Conservation (phyloP, 2,888 invertebrate species). For the Sphaeridia pumilis region DNA sequence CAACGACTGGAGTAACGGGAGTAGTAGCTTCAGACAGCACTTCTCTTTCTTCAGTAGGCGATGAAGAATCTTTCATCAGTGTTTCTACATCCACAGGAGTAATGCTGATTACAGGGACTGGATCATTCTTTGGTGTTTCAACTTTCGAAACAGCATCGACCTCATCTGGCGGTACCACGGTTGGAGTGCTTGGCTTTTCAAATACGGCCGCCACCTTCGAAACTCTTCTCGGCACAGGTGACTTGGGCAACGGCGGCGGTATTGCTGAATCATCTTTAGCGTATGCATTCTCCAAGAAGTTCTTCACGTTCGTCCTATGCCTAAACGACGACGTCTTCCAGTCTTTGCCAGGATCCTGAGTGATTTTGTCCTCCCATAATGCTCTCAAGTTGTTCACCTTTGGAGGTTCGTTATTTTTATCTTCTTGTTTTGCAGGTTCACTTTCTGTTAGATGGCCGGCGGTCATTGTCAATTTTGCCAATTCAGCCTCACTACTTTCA, state of each 20-base stretch:
- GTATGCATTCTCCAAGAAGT: background rate
- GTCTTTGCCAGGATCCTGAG: background rate
- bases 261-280: no score
- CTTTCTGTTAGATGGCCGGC: background rate
- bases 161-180: no score
- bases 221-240: no score
- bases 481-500: background rate
- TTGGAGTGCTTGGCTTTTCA: no score
- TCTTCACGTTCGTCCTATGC: background rate
- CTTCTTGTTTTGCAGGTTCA: background rate
- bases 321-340: background rate
- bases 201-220: no score
- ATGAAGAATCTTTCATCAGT: no score
- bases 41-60: conserved; percentile 1
- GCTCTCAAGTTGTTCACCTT: background rate
- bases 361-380: background rate
- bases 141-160: no score
- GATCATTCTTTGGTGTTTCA: background rate
- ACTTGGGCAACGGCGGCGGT: no score
- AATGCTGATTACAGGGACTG: background rate
- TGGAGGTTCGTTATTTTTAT: background rate
- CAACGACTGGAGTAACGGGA: no score
- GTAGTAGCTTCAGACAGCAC: background rate
- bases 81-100: no score
- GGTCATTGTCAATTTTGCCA: background rate